phyloP scores from a whole-genome alignment of 37 sponge, comb jelly and placozoan species.

The Hexactinellida sp. region DNA sequence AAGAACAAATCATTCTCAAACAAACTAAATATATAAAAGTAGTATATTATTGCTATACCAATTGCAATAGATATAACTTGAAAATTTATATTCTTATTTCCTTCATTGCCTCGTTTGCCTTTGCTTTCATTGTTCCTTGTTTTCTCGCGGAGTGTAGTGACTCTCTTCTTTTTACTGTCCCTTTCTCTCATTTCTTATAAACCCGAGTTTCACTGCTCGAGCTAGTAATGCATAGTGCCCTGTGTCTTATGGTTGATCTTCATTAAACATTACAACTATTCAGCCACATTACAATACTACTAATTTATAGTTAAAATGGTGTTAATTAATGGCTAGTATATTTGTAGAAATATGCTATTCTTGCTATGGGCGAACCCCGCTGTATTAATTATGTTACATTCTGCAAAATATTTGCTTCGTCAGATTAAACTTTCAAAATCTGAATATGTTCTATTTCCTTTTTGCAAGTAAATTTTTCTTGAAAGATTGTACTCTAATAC shows the following conservation, averaged over 20 bases:
- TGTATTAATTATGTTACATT: too few species aligned
- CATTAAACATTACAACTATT: too few species aligned
- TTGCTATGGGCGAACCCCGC: too few species aligned
- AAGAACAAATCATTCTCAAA: constrained; percentile 93
- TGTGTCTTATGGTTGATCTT: neutral
- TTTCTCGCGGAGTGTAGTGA: neutral
- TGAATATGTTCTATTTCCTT: too few species aligned
- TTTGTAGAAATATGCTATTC: too few species aligned
- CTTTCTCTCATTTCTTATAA: neutral
- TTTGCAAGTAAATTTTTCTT: too few species aligned
- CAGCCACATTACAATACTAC: too few species aligned
- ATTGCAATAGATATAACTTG: neutral
- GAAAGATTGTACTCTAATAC: too few species aligned
- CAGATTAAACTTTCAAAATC: too few species aligned
- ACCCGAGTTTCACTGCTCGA: neutral
- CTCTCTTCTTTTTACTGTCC: neutral
- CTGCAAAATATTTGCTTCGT: too few species aligned
- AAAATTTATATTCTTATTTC: neutral
- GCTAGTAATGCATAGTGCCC: neutral
- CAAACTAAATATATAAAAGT: constrained; percentile 27
- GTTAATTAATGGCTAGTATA: too few species aligned
- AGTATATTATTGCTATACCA: neutral
- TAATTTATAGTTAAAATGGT: too few species aligned
- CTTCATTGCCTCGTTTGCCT: neutral
- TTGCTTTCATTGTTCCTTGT: neutral